phyloP scores from a whole-genome alignment of 2,113 vertebrate genomes.

The Columba janthina region DNA sequence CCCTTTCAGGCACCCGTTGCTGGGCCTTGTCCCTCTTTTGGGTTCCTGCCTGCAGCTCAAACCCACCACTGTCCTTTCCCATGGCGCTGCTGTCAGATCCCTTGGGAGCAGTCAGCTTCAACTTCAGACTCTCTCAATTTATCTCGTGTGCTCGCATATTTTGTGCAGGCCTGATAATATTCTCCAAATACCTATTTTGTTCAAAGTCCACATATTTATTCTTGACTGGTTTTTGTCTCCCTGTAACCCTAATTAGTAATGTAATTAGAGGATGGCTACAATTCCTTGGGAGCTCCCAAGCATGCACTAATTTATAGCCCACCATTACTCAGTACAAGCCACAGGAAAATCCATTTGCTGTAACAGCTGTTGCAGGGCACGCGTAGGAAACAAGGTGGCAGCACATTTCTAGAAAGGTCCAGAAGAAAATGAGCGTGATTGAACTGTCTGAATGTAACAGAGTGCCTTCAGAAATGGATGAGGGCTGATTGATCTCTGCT shows the following conservation, averaged over 20 bases:
- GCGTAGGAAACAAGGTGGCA: conserved; percentile 2
- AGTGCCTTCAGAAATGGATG: conserved; percentile 22
- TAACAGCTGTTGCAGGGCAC: conserved; percentile 38
- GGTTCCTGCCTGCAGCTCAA: conserved; percentile 24
- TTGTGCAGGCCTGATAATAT: background rate
- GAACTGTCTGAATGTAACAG: background rate
- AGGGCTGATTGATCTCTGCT: background rate
- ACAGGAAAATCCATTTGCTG: conserved; percentile 45
- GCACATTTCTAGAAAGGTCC: conserved; percentile 43
- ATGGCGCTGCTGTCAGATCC: background rate
- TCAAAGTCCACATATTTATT: conserved; percentile 15
- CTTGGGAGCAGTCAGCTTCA: conserved; percentile 11
- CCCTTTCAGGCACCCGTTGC: background rate
- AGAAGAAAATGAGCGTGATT: conserved; percentile 26
- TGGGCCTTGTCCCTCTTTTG: background rate
- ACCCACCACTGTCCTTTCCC: background rate
- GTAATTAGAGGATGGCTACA: conserved; percentile 41
- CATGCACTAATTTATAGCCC: conserved; percentile 47
- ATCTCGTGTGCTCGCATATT: background rate
- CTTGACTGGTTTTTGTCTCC: background rate
- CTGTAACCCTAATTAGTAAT: conserved; percentile 56
- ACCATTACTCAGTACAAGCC: conserved; percentile 1
- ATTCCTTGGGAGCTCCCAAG: conserved; percentile 49
- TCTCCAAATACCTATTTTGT: conserved; percentile 14
- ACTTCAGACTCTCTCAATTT: background rate